Evolutionary conservation across 2,113 vertebrate species (phyloP).

Genomic region (Tylochromis polylepis): DNA sequence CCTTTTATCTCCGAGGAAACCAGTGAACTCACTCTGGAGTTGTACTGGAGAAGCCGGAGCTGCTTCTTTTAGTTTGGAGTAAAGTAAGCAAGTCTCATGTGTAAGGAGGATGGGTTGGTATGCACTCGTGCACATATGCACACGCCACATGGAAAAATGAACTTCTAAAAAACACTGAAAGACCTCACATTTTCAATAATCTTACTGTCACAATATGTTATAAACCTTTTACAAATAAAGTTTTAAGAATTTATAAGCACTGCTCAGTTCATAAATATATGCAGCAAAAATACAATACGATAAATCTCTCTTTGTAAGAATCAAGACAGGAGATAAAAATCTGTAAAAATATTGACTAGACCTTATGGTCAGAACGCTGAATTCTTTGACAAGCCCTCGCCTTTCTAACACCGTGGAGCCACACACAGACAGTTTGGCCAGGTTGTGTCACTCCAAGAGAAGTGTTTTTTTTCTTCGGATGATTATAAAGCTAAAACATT

Average conservation of each 20-base stretch:
- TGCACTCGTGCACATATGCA: neutral
- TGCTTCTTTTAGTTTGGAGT: neutral
- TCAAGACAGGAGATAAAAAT: slow-evolving; percentile 41
- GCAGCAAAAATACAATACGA: slow-evolving; percentile 57
- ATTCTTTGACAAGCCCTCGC: neutral
- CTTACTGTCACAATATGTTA: slow-evolving; percentile 12
- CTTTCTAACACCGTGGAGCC: neutral
- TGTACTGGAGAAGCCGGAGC: neutral
- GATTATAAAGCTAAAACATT: neutral
- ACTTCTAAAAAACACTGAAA: slow-evolving; percentile 5
- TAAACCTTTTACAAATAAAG: slow-evolving; percentile 20
- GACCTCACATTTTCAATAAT: neutral
- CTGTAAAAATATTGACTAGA: slow-evolving; percentile 35
- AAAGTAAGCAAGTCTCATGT: neutral
- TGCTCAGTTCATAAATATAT: slow-evolving; percentile 45
- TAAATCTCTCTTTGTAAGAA: slow-evolving; percentile 41
- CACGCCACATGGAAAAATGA: neutral
- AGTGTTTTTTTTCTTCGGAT: neutral
- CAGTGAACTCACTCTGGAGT: neutral
- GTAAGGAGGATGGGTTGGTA: neutral
- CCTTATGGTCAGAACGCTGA: neutral
- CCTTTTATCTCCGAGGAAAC: neutral
- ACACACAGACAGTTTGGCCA: neutral
- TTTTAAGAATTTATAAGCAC: slow-evolving; percentile 1
- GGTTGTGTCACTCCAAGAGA: neutral